These are phyloP conservation scores for Erpornis zantholeuca DNA, from an alignment of 2,113 vertebrate genomes.

Conservation along the genomic window DNA sequence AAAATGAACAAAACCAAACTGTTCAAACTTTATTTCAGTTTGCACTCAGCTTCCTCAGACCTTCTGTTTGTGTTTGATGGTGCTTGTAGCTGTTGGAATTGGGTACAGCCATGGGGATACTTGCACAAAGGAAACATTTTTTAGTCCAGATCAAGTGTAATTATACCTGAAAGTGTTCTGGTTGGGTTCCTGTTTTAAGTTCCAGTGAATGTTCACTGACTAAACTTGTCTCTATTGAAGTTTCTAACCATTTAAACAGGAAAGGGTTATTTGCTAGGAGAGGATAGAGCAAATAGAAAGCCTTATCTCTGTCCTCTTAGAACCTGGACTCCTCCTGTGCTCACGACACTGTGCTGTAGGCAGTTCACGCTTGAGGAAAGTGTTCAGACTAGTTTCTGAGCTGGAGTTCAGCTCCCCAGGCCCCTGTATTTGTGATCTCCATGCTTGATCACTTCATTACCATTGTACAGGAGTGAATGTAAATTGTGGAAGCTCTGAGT, in stretches of 20 bases:
- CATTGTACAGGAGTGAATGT: neutral
- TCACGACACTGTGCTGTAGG: neutral
- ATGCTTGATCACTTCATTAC: neutral
- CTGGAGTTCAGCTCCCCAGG: neutral
- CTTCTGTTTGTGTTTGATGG: neutral
- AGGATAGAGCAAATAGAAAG: neutral
- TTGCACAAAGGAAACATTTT: neutral
- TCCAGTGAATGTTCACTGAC: neutral
- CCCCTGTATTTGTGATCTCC: neutral
- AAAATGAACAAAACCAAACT: neutral
- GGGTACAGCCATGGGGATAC: neutral
- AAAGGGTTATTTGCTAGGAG: neutral
- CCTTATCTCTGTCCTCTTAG: neutral
- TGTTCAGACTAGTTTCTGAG: neutral
- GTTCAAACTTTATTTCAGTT: neutral
- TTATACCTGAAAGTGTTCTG: neutral
- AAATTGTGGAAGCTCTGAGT: neutral
- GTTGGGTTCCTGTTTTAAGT: neutral
- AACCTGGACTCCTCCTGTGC: neutral
- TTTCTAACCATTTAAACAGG: neutral
- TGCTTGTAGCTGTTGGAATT: neutral
- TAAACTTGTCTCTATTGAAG: neutral
- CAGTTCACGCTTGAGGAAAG: neutral
- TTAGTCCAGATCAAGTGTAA: neutral
- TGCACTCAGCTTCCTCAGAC: neutral